phyloP scores from a whole-genome alignment of 2,797 vertebrate species.

The Cetoscarus ocellatus region DNA sequence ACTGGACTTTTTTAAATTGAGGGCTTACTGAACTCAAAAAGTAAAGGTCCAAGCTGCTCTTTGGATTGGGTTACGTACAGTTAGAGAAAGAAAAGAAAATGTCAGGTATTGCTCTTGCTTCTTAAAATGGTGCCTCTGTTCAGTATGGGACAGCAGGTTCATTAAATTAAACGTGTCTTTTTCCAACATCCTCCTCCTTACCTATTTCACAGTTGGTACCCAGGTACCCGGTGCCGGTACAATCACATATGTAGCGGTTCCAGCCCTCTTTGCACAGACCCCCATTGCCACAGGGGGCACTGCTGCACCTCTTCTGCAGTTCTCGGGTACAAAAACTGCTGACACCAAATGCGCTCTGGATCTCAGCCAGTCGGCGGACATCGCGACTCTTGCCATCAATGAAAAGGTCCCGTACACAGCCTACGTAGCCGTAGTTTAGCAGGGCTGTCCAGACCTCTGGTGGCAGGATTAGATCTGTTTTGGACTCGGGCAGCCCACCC shows the following conservation, averaged over 20 bases:
- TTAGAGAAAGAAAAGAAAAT: no score
- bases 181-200: conserved; percentile 58
- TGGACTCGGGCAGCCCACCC: conserved; percentile 90
- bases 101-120: no score
- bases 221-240: conserved; percentile 91
- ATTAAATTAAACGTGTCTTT: no score
- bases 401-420: conserved; percentile 94
- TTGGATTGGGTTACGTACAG: no score
- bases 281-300: conserved; percentile 87
- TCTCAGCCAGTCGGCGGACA: conserved; percentile 89
- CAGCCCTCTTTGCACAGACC: conserved; percentile 94
- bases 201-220: conserved; percentile 92
- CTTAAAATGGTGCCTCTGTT: no score
- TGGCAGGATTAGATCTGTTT: conserved; percentile 87
- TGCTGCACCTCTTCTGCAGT: conserved; percentile 90
- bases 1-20: no score
- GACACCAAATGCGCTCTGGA: conserved; percentile 87
- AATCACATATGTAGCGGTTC: conserved; percentile 96
- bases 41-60: no score
- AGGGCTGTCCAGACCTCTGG: conserved; percentile 94
- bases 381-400: conserved; percentile 94
- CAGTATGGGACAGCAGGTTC: no score
- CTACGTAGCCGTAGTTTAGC: conserved; percentile 93
- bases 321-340: conserved; percentile 92
- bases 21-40: no score